These are phyloP conservation scores for Ophion slaviceki DNA, from an alignment of 2,888 invertebrate genomes.

Conservation along the genomic window DNA sequence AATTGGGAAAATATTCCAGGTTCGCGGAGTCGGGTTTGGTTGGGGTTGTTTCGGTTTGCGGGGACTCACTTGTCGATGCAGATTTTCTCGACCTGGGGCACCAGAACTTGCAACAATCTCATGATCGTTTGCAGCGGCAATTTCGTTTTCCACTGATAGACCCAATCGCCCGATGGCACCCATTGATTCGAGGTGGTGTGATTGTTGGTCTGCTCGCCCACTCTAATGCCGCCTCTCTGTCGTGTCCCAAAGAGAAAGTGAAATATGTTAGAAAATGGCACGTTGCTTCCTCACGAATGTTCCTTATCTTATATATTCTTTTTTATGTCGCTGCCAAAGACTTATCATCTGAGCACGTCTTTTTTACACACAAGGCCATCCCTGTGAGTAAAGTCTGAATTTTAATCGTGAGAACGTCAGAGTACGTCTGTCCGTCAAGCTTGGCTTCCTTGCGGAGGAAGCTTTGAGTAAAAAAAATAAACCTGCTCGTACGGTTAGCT, in stretches of 20 bases:
- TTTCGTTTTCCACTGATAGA: conserved; percentile 97
- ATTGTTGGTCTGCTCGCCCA: conserved; percentile 82
- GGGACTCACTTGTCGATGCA: conserved; percentile 90
- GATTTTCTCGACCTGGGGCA: conserved; percentile 99
- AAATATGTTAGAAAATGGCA: no score
- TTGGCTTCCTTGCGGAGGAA: no score
- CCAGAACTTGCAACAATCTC: conserved; percentile 98
- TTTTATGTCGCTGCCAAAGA: neutral
- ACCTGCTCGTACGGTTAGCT: no score
- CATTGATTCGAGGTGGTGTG: conserved; percentile 85
- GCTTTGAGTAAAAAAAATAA: no score
- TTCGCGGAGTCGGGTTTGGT: neutral
- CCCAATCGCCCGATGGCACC: conserved; percentile 98
- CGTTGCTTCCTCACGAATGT: no score
- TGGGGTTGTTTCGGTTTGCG: neutral
- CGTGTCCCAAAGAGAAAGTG: conserved; percentile 51
- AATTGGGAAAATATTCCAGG: neutral
- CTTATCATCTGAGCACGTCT: neutral
- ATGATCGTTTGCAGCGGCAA: conserved; percentile 99
- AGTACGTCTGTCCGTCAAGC: no score
- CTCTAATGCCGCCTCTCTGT: conserved; percentile 88
- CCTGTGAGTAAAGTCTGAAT: no score
- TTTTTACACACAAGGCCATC: neutral
- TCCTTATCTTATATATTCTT: neutral
- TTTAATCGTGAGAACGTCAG: no score